Base-by-base conservation (phyloP, 2,888 invertebrate species). In the Drosophila neotestacea region DNA sequence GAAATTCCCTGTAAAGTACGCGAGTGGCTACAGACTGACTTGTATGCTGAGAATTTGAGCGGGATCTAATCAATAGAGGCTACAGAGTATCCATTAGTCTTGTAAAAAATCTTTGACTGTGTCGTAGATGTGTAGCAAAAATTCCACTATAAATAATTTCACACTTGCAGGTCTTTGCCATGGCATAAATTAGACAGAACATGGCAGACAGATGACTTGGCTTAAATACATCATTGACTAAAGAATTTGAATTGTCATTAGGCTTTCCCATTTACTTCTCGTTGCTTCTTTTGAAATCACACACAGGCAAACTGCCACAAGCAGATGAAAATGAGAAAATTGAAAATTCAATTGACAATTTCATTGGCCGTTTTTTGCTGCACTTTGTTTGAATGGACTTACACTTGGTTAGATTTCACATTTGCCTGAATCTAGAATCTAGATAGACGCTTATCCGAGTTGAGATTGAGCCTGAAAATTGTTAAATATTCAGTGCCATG, bases 121-220 rank as follows among this genome's bases (percentile, higher is more conserved):
- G 42, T 30, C 51, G 16, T 39, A 4, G 52, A 65, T 70, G 54
- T 68, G 67, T 63, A 65, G 70, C 82, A 75, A 72, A 85, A 77
- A 74, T 82, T 77, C 77, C 77, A 73, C 62, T 51, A 77, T 73
- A 72, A 85, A 82, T 79, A 72, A 84, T 82, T 85, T 82, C 60
- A 73, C 80, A 77, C 82, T 63, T 68, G 44, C 38, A 54, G 32
- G 13, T 55, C 48, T 58, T 47, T 32, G 48, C 22, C 60, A 62
- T 11, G 51, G 72, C 73, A 78, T 83, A 83, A 78, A 80, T 76
- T 76, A 64, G 74, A 55, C 56, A 71, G 28, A 70, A 62, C n/a
- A 59, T 73, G 70, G 13, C 61, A 67, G 68, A 70, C 78, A 54
- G 42, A 60, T 67, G 77, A 73, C 55, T 52, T 60, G 32, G 62